Percentiles rank a stretch among this genome's conserved stretches.
These are phyloP conservation scores for Azorinus chamasolen DNA, from an alignment of 2,888 invertebrate genomes.

Conservation along the genomic window DNA sequence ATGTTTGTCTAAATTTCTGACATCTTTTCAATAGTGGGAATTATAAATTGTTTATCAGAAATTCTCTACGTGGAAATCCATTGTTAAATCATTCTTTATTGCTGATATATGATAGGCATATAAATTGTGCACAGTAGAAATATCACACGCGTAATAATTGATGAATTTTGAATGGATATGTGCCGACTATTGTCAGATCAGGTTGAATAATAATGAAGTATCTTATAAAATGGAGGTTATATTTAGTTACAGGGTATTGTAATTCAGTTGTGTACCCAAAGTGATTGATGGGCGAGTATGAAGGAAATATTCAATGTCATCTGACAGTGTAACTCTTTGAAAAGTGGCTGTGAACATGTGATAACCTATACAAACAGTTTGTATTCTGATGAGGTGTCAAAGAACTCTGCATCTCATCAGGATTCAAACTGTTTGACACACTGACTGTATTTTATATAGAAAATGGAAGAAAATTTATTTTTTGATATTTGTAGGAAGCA, in stretches of 20 bases:
- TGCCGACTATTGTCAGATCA: neutral
- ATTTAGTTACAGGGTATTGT: constrained; percentile 3
- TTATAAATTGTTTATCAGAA: constrained; percentile 52
- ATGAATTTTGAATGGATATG: constrained; percentile 55
- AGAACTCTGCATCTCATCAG: no score
- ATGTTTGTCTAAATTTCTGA: constrained; percentile 52
- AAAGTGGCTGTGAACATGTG: no score
- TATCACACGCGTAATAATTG: constrained; percentile 43
- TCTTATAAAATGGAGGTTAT: neutral
- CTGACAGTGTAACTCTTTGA: no score
- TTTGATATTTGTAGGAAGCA: no score
- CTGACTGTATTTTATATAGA: no score
- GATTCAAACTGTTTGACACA: no score
- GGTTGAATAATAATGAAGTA: constrained; percentile 11
- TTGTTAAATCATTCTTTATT: constrained; percentile 34
- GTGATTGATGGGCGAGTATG: neutral
- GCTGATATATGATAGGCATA: constrained; percentile 18
- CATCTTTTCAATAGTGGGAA: constrained; percentile 42
- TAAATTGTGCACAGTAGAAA: no score
- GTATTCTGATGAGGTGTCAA: no score
- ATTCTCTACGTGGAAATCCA: constrained; percentile 35
- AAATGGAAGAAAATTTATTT: no score
- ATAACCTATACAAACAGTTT: no score
- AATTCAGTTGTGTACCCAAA: neutral
- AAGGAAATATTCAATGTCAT: no score